Conservation (phyloP, 1,140 invertebrate species). For the Tetragonula clypearis region DNA sequence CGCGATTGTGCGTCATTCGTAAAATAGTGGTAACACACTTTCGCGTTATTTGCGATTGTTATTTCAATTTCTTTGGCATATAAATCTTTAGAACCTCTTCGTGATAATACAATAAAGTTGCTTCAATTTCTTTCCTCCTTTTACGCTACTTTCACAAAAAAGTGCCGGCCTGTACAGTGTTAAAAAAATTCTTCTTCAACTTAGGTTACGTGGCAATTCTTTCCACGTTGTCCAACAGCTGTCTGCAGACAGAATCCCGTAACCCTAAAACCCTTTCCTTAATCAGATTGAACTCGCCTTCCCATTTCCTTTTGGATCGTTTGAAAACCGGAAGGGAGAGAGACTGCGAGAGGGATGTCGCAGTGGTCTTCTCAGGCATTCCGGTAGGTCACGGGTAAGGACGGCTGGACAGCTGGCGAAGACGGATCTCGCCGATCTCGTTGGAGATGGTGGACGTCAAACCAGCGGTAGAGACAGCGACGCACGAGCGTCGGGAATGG, state of each 20-base stretch:
- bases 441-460: conserved; percentile 57
- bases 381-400: conserved; percentile 66
- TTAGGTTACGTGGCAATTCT: too few relatives aligned
- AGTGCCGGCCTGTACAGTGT: too few relatives aligned
- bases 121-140: too few relatives aligned
- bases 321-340: conserved; percentile 50
- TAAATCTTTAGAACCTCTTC: too few relatives aligned
- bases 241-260: too few relatives aligned
- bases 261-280: not conserved
- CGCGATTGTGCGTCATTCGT: too few relatives aligned
- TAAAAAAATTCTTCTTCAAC: too few relatives aligned
- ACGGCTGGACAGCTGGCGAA: conserved; percentile 33
- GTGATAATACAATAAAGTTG: too few relatives aligned
- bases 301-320: not conserved
- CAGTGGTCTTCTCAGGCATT: conserved; percentile 60
- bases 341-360: conserved; percentile 32
- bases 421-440: conserved; percentile 64
- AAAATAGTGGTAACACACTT: too few relatives aligned
- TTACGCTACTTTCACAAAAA: too few relatives aligned
- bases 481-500: conserved; percentile 26
- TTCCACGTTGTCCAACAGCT: not conserved
- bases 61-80: too few relatives aligned
- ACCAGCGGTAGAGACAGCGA: conserved; percentile 26
- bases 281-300: not conserved
- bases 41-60: too few relatives aligned